phyloP scores from a whole-genome alignment of 1,140 invertebrate species.

The Drosophila bocki region DNA sequence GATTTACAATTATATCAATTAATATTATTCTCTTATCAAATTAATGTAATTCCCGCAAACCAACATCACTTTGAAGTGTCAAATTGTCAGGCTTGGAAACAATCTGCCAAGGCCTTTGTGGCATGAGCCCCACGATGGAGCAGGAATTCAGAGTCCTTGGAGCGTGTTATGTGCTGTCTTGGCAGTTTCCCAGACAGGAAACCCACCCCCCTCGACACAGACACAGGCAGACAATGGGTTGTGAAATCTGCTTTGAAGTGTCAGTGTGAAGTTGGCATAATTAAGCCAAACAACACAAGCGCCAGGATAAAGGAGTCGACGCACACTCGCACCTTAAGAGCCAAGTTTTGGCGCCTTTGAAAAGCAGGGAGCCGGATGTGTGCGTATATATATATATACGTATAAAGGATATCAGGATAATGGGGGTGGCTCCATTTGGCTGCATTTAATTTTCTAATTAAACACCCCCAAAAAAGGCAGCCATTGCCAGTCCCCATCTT shows the following conservation, averaged over 20 bases:
- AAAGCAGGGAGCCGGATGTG: slow-evolving; percentile 17
- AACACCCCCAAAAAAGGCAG: slow-evolving; percentile 67
- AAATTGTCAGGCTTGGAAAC: slow-evolving; percentile 18
- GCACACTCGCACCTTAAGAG: slow-evolving; percentile 64
- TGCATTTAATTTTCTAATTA: slow-evolving; percentile 81
- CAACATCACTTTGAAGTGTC: slow-evolving; percentile 34
- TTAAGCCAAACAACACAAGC: slow-evolving; percentile 59
- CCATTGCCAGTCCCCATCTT: slow-evolving; percentile 40
- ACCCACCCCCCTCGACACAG: background rate
- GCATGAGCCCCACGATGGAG: background rate
- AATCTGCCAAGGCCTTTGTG: slow-evolving; percentile 18
- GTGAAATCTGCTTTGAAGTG: slow-evolving; percentile 77
- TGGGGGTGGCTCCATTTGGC: slow-evolving; percentile 38
- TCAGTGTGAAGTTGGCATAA: slow-evolving; percentile 84
- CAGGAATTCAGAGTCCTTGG: background rate
- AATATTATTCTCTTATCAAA: background rate
- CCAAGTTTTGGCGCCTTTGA: slow-evolving; percentile 76
- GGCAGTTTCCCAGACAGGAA: slow-evolving; percentile 45
- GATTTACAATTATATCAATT: background rate
- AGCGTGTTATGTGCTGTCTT: slow-evolving; percentile 46
- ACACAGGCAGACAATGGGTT: slow-evolving; percentile 28
- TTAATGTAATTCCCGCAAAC: slow-evolving; percentile 1
- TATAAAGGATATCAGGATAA: slow-evolving; percentile 15
- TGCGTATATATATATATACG: background rate
- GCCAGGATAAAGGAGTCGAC: slow-evolving; percentile 28